Percentiles rank a stretch among this genome's conserved stretches.
Conservation (phyloP, 1,140 invertebrate genomes). For the Platorchestia sp. region DNA sequence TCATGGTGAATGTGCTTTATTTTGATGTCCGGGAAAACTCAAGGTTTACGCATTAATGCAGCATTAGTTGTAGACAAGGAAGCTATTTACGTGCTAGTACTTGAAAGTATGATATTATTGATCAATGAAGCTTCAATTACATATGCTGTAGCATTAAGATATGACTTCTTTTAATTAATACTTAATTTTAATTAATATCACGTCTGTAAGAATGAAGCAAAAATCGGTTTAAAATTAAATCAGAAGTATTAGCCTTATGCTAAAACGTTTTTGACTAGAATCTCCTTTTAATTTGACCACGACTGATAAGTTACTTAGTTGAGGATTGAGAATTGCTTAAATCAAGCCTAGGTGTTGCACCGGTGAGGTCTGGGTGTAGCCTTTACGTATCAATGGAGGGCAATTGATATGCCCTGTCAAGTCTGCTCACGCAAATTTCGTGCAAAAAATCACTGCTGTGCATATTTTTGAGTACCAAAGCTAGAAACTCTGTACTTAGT, state of each 20-base stretch:
- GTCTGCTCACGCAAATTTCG: too few species aligned
- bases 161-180: not conserved
- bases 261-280: not conserved
- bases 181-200: not conserved
- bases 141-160: too few species aligned
- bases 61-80: not conserved
- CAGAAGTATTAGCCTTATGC: not conserved
- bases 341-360: not conserved
- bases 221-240: not conserved
- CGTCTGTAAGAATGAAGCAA: not conserved
- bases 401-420: too few species aligned
- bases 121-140: not conserved
- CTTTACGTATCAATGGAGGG: not conserved
- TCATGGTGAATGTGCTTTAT: not conserved
- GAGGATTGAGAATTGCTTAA: not conserved
- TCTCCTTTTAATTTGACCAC: not conserved
- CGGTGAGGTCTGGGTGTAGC: not conserved
- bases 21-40: not conserved
- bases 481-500: too few species aligned
- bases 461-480: too few species aligned
- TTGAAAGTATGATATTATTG: not conserved
- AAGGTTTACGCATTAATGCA: not conserved
- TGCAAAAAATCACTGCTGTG: too few species aligned
- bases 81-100: not conserved
- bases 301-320: not conserved